Evolutionary conservation across 1,140 invertebrate species (phyloP).

Genomic region (Drosophila mayri): DNA sequence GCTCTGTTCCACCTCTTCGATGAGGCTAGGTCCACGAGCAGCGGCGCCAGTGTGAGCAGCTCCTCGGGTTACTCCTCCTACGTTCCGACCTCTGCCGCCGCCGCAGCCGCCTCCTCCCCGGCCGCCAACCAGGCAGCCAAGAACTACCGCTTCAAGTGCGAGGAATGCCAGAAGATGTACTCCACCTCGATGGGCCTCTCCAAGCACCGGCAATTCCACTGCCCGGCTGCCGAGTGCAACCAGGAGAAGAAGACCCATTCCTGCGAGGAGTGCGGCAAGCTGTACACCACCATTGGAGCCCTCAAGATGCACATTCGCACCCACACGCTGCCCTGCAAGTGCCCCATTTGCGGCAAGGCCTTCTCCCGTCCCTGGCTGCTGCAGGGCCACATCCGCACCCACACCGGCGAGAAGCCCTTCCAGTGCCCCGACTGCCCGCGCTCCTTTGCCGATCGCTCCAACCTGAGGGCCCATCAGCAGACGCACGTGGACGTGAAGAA

Average conservation of each 20-base stretch:
- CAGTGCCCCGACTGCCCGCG: conserved; percentile 96
- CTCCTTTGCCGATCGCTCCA: conserved; percentile 97
- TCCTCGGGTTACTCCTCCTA: conserved; percentile 85
- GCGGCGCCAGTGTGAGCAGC: conserved; percentile 51
- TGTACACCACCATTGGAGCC: conserved; percentile 87
- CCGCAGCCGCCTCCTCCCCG: conserved; percentile 59
- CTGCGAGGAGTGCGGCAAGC: conserved; percentile 86
- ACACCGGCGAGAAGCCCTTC: conserved; percentile 97
- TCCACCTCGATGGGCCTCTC: conserved; percentile 97
- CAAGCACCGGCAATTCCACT: conserved; percentile 98
- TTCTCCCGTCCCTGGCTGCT: conserved; percentile 98
- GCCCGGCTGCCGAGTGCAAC: conserved; percentile 87
- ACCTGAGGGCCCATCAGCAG: conserved; percentile 89
- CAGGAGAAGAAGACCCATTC: conserved; percentile 86
- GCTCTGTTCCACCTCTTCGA: conserved; percentile 81
- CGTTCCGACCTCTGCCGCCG: conserved; percentile 88
- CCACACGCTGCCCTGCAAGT: conserved; percentile 97
- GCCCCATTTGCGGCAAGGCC: conserved; percentile 97
- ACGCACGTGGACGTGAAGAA: conserved; percentile 87
- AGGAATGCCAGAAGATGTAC: conserved; percentile 97
- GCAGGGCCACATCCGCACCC: conserved; percentile 96
- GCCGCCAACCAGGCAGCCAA: conserved; percentile 60
- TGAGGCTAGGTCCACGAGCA: conserved; percentile 75
- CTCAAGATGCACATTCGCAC: conserved; percentile 90
- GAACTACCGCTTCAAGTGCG: conserved; percentile 93